Percentiles rank a stretch among this genome's conserved stretches.
Conservation (phyloP, 2,113 vertebrate species). For the Lates calcarifer region DNA sequence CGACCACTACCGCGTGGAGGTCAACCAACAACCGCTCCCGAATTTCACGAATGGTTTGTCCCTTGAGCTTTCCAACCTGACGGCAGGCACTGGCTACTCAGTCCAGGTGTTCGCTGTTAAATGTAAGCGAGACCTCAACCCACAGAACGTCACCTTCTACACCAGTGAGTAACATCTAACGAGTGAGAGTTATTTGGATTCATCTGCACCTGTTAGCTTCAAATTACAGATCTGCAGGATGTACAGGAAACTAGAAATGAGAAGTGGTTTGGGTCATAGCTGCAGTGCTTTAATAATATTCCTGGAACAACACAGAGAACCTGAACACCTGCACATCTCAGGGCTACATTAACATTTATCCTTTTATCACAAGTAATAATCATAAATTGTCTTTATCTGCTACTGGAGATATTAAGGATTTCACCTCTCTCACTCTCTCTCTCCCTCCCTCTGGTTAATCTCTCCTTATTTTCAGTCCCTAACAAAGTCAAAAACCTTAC, state of each 20-base stretch:
- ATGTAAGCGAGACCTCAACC: slow-evolving; percentile 60
- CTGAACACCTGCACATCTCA: not conserved
- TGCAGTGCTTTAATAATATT: not conserved
- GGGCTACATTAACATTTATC: too few relatives aligned
- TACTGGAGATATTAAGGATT: not conserved
- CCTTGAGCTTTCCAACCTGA: slow-evolving; percentile 26
- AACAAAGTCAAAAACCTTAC: slow-evolving; percentile 6
- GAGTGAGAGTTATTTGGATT: not conserved
- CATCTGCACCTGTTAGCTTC: not conserved
- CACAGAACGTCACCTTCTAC: slow-evolving; percentile 56
- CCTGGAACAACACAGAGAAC: not conserved
- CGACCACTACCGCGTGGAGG: slow-evolving; percentile 46
- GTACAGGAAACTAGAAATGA: not conserved
- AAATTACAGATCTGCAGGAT: not conserved
- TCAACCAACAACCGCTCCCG: too few relatives aligned
- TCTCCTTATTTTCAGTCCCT: slow-evolving; percentile 57
- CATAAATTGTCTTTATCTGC: not conserved
- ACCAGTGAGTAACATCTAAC: slow-evolving; percentile 61
- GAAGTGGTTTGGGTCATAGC: not conserved
- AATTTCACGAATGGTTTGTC: too few relatives aligned
- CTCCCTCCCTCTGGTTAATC: not conserved
- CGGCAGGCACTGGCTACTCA: slow-evolving; percentile 34
- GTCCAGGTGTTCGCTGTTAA: slow-evolving; percentile 75
- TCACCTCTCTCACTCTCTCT: too few relatives aligned
- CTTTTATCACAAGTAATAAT: not conserved